These are phyloP conservation scores for Carpatolechia fugitivella DNA, from an alignment of 2,888 invertebrate species.

Conservation along the genomic window DNA sequence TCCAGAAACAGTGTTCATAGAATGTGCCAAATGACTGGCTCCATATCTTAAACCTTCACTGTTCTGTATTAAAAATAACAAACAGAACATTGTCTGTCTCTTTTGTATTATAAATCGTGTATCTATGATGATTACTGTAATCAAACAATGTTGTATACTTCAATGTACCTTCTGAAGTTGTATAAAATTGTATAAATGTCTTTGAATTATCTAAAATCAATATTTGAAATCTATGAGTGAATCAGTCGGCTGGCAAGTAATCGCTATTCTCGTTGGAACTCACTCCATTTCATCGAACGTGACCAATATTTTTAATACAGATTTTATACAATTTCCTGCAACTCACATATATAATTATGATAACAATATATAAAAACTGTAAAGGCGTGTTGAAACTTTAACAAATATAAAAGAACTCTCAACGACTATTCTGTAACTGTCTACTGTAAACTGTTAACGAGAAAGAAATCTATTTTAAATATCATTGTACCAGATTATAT, in stretches of 20 bases:
- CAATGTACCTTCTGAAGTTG: background rate
- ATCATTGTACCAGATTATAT: constrained; percentile 72
- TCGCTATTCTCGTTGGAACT: background rate
- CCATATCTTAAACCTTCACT: constrained; percentile 10
- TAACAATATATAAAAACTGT: constrained; percentile 22
- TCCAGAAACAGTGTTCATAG: constrained; percentile 52
- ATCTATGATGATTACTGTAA: background rate
- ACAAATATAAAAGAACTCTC: background rate
- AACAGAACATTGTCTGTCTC: background rate
- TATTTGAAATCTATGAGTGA: too few relatives aligned
- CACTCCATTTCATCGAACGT: background rate
- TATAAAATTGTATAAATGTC: background rate
- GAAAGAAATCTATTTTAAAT: constrained; percentile 76
- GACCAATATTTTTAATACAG: background rate
- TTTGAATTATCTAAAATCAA: background rate
- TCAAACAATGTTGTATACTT: background rate
- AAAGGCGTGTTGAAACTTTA: constrained; percentile 27
- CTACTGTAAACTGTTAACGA: constrained; percentile 54
- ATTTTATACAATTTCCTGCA: constrained; percentile 5
- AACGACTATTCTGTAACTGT: constrained; percentile 34
- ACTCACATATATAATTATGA: constrained; percentile 9
- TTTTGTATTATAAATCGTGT: background rate
- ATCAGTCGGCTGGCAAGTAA: too few relatives aligned
- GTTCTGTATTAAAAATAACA: background rate
- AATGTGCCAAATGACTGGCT: constrained; percentile 64